A percentile compares a stretch with the other conserved stretches of the same genome.
Evolutionary conservation across 2,797 vertebrate genomes (phyloP).

Genomic region (Leptatherina wallacei): DNA sequence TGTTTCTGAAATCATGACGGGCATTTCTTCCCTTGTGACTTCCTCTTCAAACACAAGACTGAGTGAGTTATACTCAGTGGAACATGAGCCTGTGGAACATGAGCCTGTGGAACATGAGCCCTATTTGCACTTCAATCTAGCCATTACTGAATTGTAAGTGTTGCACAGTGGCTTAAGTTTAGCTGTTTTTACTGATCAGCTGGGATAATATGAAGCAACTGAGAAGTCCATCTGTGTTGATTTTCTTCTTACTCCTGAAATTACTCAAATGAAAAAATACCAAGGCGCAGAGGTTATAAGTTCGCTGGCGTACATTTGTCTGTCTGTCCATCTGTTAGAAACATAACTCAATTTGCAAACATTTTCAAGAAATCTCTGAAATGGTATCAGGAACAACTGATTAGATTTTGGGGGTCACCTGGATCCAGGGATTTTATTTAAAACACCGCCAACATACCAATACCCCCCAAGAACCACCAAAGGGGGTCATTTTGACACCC

Average conservation of each 20-base stretch:
- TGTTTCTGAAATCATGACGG: constrained; percentile 40
- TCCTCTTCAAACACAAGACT: constrained; percentile 38
- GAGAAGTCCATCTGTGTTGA: not conserved
- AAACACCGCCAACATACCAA: no score
- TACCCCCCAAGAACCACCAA: no score
- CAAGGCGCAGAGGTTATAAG: no score
- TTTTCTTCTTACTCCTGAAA: not conserved
- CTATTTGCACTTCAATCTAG: constrained; percentile 45
- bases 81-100: constrained; percentile 25
- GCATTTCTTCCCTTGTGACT: constrained; percentile 35
- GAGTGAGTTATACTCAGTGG: constrained; percentile 27
- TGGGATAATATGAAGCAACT: constrained; percentile 1
- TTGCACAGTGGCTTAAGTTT: constrained; percentile 10
- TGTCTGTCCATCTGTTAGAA: no score
- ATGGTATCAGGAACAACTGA: no score
- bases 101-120: constrained; percentile 20
- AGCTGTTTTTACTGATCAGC: constrained; percentile 6
- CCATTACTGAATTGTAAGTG: constrained; percentile 15
- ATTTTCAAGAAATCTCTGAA: no score
- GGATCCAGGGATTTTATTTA: no score
- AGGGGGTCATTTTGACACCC: no score
- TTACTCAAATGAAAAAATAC: no score
- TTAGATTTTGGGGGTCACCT: no score
- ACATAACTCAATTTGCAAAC: no score
- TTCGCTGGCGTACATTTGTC: no score